phyloP scores from a whole-genome alignment of 2,113 vertebrate genomes.

The Brevimyrus niger region DNA sequence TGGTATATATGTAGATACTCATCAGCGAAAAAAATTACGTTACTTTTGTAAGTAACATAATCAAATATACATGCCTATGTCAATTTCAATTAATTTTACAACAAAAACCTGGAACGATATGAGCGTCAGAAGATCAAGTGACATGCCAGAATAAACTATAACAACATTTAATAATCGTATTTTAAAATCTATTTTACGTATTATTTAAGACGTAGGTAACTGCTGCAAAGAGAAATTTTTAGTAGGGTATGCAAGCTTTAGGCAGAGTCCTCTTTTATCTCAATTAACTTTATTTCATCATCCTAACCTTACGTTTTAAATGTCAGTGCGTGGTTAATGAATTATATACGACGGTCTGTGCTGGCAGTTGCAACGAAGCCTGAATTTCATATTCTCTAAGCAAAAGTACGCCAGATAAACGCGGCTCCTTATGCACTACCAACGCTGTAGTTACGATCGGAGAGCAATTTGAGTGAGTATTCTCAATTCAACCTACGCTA shows the following conservation, averaged over 20 bases:
- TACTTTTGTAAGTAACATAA: background rate
- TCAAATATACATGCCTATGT: background rate
- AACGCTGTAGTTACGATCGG: background rate
- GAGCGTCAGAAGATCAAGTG: background rate
- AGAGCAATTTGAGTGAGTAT: constrained; percentile 27
- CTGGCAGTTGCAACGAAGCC: background rate
- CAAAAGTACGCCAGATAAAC: background rate
- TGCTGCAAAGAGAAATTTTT: background rate
- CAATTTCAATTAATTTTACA: background rate
- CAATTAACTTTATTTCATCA: background rate
- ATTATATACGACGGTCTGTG: background rate
- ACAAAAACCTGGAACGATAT: background rate
- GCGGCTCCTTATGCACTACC: background rate
- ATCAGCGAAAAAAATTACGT: background rate
- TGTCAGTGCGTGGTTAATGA: background rate
- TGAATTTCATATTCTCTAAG: background rate
- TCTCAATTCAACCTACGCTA: constrained; percentile 42
- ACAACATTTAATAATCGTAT: background rate
- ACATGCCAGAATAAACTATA: background rate
- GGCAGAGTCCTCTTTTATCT: background rate
- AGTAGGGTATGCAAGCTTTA: background rate
- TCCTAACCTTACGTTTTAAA: background rate
- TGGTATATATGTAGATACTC: background rate
- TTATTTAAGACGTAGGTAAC: background rate
- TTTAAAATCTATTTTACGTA: background rate